These are phyloP conservation scores for Euclidia mi DNA, from an alignment of 2,888 invertebrate genomes.

Conservation along the genomic window DNA sequence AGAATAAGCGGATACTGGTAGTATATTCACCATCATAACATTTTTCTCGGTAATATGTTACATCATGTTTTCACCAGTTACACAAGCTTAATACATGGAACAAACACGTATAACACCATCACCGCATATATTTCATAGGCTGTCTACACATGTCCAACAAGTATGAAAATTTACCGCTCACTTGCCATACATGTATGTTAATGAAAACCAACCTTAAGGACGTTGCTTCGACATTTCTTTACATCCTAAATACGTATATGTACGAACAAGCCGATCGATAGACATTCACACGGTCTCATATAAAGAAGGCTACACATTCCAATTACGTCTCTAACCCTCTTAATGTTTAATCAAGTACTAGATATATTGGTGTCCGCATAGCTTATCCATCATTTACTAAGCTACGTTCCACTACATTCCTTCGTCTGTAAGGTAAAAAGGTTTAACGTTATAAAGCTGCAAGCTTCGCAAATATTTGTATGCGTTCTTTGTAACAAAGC, in stretches of 20 bases:
- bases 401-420: conserved; percentile 14
- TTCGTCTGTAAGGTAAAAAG: not conserved
- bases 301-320: conserved; percentile 19
- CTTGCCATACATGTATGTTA: too few relatives aligned
- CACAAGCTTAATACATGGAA: too few relatives aligned
- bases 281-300: conserved; percentile 5
- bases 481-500: not conserved
- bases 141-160: too few relatives aligned
- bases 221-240: not conserved
- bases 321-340: conserved; percentile 33
- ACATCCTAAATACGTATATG: not conserved
- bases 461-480: not conserved
- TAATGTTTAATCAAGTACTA: conserved; percentile 31
- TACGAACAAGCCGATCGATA: conserved; percentile 11
- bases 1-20: too few relatives aligned
- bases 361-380: conserved; percentile 28
- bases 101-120: too few relatives aligned
- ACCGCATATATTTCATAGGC: too few relatives aligned
- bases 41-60: too few relatives aligned
- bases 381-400: conserved; percentile 31
- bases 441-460: not conserved
- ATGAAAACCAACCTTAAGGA: too few relatives aligned
- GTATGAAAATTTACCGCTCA: too few relatives aligned
- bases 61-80: too few relatives aligned
- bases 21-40: too few relatives aligned